These are phyloP conservation scores for Merops nubicus DNA, from an alignment of 2,113 vertebrate genomes.

Conservation along the genomic window DNA sequence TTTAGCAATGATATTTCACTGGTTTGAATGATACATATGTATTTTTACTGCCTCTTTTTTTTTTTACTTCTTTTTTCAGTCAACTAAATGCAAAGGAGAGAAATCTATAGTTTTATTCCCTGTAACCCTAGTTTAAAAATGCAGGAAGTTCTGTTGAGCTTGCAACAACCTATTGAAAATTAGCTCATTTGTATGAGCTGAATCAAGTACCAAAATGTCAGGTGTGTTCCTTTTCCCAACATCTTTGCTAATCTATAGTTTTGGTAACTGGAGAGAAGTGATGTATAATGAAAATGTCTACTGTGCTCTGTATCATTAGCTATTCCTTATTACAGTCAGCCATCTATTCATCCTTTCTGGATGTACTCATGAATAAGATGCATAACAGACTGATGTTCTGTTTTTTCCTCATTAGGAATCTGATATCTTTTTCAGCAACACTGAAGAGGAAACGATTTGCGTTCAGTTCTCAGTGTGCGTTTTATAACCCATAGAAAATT, in stretches of 20 bases:
- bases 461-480: neutral
- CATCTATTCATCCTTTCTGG: conserved; percentile 66
- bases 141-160: conserved; percentile 36
- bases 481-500: conserved; percentile 51
- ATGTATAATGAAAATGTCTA: conserved; percentile 61
- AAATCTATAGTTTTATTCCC: neutral
- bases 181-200: conserved; percentile 42
- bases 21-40: neutral
- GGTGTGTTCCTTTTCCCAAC: conserved; percentile 30
- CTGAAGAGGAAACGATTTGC: conserved; percentile 26
- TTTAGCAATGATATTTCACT: neutral
- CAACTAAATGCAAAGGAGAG: neutral
- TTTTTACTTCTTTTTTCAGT: neutral
- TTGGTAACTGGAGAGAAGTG: conserved; percentile 40
- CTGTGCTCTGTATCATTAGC: conserved; percentile 46
- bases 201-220: conserved; percentile 44
- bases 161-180: conserved; percentile 39
- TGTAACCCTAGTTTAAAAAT: conserved; percentile 2
- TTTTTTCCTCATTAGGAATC: conserved; percentile 46
- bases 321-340: conserved; percentile 71
- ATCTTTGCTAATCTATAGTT: conserved; percentile 13
- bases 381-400: conserved; percentile 52
- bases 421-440: conserved; percentile 53
- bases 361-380: conserved; percentile 64
- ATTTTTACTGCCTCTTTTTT: neutral